A percentile compares a stretch with the other conserved stretches of the same genome.
These are phyloP conservation scores for Aphelocoma californica DNA, from an alignment of 2,797 vertebrate species.

Conservation along the genomic window DNA sequence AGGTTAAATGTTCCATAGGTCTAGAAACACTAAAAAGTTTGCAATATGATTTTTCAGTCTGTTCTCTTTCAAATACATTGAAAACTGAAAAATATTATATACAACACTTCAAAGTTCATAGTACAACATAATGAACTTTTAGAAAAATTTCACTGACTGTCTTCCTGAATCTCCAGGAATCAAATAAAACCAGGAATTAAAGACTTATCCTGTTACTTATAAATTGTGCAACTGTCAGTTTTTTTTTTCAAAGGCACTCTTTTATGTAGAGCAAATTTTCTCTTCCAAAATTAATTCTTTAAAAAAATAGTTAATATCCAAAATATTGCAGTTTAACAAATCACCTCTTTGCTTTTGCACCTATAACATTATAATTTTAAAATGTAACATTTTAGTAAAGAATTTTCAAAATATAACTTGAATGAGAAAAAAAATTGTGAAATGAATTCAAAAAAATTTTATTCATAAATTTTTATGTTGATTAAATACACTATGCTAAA, in stretches of 20 bases:
- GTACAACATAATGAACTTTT: not conserved
- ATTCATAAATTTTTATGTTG: not conserved
- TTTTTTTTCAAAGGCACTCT: not conserved
- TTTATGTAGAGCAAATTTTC: not conserved
- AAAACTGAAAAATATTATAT: not conserved
- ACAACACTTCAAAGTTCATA: not conserved
- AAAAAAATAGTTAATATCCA: accelerated
- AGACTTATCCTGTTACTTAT: not conserved
- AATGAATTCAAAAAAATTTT: not conserved
- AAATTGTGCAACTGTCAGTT: accelerated
- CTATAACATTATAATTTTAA: not conserved
- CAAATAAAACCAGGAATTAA: not conserved
- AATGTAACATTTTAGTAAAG: not conserved
- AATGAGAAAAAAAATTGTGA: not conserved
- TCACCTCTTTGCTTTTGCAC: not conserved
- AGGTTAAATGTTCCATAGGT: not conserved
- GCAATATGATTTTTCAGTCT: not conserved
- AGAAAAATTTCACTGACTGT: not conserved
- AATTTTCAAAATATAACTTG: not conserved
- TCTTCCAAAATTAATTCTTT: not conserved
- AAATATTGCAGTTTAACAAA: not conserved
- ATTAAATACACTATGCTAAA: not conserved
- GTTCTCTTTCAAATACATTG: not conserved
- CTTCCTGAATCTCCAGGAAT: not conserved
- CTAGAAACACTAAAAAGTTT: not conserved